These are phyloP conservation scores for Sebastes iracundus DNA, from an alignment of 2,797 vertebrate species.

Conservation along the genomic window DNA sequence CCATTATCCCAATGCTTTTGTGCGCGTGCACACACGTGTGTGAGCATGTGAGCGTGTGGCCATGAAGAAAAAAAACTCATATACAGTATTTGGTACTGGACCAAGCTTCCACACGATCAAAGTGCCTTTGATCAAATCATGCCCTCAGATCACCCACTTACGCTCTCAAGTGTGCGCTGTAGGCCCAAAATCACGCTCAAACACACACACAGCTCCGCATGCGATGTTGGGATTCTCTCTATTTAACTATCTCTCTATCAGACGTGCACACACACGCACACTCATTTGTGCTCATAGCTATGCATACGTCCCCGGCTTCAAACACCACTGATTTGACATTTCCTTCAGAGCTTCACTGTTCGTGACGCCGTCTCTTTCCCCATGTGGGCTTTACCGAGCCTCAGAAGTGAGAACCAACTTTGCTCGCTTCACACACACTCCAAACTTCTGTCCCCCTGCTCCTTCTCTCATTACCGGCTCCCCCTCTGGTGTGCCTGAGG, in stretches of 20 bases:
- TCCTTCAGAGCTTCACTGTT: slow-evolving; percentile 63
- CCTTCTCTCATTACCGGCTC: slow-evolving; percentile 66
- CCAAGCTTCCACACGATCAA: slow-evolving; percentile 59
- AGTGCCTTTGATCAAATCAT: slow-evolving; percentile 75
- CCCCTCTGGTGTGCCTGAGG: slow-evolving; percentile 66
- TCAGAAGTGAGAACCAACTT: slow-evolving; percentile 67
- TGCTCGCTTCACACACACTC: slow-evolving; percentile 54
- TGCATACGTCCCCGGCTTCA: slow-evolving; percentile 58
- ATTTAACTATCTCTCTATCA: slow-evolving; percentile 28
- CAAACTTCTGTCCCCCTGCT: slow-evolving; percentile 61
- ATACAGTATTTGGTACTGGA: slow-evolving; percentile 48
- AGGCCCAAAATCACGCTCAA: slow-evolving; percentile 18
- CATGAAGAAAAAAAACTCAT: slow-evolving; percentile 19
- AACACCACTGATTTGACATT: slow-evolving; percentile 65
- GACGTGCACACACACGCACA: slow-evolving; percentile 2
- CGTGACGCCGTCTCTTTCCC: slow-evolving; percentile 53
- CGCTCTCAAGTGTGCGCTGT: slow-evolving; percentile 33
- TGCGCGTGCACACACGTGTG: background rate
- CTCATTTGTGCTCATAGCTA: slow-evolving; percentile 48
- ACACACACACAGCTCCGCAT: background rate
- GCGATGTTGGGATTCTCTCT: background rate
- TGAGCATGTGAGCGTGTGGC: background rate
- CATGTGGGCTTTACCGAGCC: slow-evolving; percentile 45
- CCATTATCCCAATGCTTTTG: slow-evolving; percentile 44
- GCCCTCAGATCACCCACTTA: slow-evolving; percentile 62